Evolutionary conservation across 1,140 invertebrate species (phyloP).

Genomic region (Bombus huntii): DNA sequence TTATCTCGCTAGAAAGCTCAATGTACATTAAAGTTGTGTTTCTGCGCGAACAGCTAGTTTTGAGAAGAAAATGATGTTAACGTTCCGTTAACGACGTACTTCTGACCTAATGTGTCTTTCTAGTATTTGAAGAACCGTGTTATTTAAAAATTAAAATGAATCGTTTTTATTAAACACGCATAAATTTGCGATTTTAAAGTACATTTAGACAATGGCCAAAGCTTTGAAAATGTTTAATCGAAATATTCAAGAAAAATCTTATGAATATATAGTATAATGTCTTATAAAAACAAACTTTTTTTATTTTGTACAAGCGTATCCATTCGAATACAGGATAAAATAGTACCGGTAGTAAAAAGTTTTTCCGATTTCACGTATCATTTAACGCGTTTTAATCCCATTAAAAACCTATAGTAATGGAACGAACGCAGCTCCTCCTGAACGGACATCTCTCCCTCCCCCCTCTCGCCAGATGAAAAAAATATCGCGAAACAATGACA

Average conservation of each 20-base stretch:
- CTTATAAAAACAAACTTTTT: not conserved
- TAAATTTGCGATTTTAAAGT: too few relatives aligned
- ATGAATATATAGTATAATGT: not conserved
- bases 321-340: not conserved
- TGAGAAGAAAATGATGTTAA: too few relatives aligned
- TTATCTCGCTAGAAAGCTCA: too few relatives aligned
- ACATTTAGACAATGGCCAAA: not conserved
- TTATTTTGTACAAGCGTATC: not conserved
- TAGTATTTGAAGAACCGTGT: too few relatives aligned
- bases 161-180: too few relatives aligned
- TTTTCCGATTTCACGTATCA: not conserved
- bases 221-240: not conserved
- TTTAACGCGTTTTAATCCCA: slow-evolving; percentile 3
- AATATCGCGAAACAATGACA: not conserved
- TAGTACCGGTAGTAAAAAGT: not conserved
- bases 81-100: too few relatives aligned
- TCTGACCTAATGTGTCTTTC: too few relatives aligned
- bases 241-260: not conserved
- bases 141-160: not conserved
- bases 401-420: not conserved
- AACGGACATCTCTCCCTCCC: not conserved
- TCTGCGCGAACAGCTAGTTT: too few relatives aligned
- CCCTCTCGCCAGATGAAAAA: not conserved
- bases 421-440: not conserved
- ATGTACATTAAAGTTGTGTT: too few relatives aligned